Percentiles rank a stretch among this genome's conserved stretches.
Conservation (phyloP, 2,888 invertebrate genomes). For the Caenorhabditis doughertyi region DNA sequence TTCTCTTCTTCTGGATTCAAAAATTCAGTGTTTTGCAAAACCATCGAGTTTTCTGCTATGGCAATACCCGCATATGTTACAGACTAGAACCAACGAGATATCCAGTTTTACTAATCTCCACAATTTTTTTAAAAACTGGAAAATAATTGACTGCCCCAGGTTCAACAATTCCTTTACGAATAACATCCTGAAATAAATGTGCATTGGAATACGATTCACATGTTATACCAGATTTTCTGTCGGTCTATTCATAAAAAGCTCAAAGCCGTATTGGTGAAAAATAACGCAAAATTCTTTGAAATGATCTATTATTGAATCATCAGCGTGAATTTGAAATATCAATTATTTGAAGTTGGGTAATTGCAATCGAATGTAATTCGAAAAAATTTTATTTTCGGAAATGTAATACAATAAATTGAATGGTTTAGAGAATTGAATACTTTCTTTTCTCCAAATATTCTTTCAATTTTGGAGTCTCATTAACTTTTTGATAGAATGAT, state of each 20-base stretch:
- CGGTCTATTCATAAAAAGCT: neutral
- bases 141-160: constrained; percentile 27
- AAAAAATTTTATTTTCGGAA: neutral
- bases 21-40: constrained; percentile 26
- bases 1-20: constrained; percentile 7
- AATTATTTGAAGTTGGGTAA: no score
- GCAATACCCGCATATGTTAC: constrained; percentile 49
- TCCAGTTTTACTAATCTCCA: constrained; percentile 19
- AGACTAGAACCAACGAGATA: constrained; percentile 36
- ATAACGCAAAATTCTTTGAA: constrained; percentile 38
- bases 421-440: neutral
- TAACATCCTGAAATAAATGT: neutral
- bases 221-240: constrained; percentile 3
- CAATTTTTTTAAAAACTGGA: constrained; percentile 21
- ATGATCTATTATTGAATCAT: constrained; percentile 37
- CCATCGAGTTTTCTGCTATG: constrained; percentile 40
- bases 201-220: neutral
- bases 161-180: neutral
- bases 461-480: constrained; percentile 19
- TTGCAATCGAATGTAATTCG: no score
- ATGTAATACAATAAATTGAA: neutral
- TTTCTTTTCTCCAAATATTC: constrained; percentile 23
- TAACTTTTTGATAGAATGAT: constrained; percentile 19
- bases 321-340: no score
- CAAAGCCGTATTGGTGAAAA: neutral